A percentile compares a stretch with the other conserved stretches of the same genome.
These are phyloP conservation scores for Stenoptilia bipunctidactyla DNA, from an alignment of 2,888 invertebrate genomes.

Conservation along the genomic window DNA sequence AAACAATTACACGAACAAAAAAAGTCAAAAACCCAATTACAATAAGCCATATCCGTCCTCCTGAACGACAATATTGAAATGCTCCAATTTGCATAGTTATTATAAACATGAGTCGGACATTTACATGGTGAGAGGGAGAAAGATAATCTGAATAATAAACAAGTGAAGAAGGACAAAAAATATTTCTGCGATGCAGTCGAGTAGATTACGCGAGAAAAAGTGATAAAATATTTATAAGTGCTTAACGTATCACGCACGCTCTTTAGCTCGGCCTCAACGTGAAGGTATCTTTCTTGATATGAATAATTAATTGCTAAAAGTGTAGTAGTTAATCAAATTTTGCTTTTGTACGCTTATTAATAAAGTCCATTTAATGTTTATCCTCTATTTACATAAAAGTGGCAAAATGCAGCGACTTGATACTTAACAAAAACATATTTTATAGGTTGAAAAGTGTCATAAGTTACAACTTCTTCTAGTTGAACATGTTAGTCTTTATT, in stretches of 20 bases:
- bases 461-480: too few relatives aligned
- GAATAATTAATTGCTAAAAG: too few relatives aligned
- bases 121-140: slow-evolving; percentile 26
- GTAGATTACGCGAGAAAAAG: slow-evolving; percentile 1
- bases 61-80: slow-evolving; percentile 53
- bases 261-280: not conserved
- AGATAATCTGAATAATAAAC: slow-evolving; percentile 15
- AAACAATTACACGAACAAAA: slow-evolving; percentile 24
- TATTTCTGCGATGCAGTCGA: slow-evolving; percentile 9
- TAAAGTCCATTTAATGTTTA: too few relatives aligned
- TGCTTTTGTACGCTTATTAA: too few relatives aligned
- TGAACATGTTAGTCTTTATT: too few relatives aligned
- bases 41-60: slow-evolving; percentile 41
- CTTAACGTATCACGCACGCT: not conserved
- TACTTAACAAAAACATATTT: too few relatives aligned
- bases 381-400: too few relatives aligned
- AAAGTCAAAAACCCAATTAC: slow-evolving; percentile 42
- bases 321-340: too few relatives aligned
- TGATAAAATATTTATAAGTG: slow-evolving; percentile 1
- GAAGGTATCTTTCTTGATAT: too few relatives aligned
- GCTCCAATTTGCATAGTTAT: slow-evolving; percentile 59
- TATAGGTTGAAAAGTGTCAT: too few relatives aligned
- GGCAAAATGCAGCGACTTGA: too few relatives aligned
- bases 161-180: slow-evolving; percentile 10
- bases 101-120: slow-evolving; percentile 47